Base-by-base conservation (phyloP, 2,113 vertebrate genomes). In the Phaethornis superciliosus region DNA sequence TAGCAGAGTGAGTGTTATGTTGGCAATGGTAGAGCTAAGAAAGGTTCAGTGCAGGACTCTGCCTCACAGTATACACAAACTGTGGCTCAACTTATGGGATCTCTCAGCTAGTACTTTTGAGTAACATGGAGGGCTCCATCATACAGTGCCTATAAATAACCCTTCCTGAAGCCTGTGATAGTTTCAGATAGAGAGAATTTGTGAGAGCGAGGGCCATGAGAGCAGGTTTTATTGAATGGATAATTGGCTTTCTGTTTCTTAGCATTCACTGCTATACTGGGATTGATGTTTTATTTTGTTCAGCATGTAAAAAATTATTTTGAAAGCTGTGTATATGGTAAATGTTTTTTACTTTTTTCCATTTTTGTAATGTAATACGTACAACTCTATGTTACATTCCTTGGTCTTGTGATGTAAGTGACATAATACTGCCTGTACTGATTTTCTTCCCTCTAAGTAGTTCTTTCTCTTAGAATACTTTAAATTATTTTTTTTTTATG, bases 401-500 rank as follows among this genome's bases (percentile, higher is more conserved):
- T 94, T 97, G 95, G 95, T 96, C 97, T 91, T 97, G 94, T 98
- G 95, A 97, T 95, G 83, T 96, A 97, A 97, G 96, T 95, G 97
- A 93, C 93, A 97, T 97, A 94, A 96, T 96, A 95, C 93, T 97
- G 94, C 97, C 94, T 98, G 80, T 98, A 95, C 97, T 96, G 94
- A 87, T 97, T 91, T 96, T 96, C 96, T 91, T 96, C 83, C 89
- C 85, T 97, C 94, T 96, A 77, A 97, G 93, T 98, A 98, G 98
- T 82, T 92, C 93, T 95, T 96, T 95, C 95, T 97, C 95, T 96
- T 98, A 97, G 96, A 97, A 89, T 76, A 94, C 95, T 82, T 95
- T 93, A 90, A 28, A 22, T 18, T 69, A 95, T 90, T 49, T 59
- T 90, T 87, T 44, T 40, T 93, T 96, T 97, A n/a, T 95, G 83